Evolutionary conservation across 2,797 vertebrate genomes (phyloP).

Genomic region (Chanos chanos): DNA sequence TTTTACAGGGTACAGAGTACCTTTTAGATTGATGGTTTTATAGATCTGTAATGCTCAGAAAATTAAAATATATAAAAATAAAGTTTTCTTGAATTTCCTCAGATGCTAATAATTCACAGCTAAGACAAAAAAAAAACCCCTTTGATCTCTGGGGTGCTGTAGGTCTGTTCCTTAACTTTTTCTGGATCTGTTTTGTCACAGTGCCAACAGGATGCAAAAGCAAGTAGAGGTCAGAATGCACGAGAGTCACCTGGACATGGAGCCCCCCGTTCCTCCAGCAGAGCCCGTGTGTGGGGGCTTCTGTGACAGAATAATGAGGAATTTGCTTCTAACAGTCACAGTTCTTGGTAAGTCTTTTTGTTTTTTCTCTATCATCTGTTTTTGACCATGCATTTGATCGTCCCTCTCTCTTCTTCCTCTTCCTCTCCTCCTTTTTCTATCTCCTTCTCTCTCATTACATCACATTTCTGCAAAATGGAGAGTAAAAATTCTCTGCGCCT

Average conservation of each 20-base stretch:
- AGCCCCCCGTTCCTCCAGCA: slow-evolving; percentile 58
- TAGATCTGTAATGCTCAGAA: neutral
- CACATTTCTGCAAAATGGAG: too few species aligned
- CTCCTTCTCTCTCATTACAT: too few species aligned
- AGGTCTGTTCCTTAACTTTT: too few species aligned
- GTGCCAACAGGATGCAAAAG: slow-evolving; percentile 80
- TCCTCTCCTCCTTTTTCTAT: too few species aligned
- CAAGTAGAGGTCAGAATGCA: slow-evolving; percentile 95
- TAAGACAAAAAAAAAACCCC: neutral
- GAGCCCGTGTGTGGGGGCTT: slow-evolving; percentile 68
- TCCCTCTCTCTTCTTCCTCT: too few species aligned
- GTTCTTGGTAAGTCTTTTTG: slow-evolving; percentile 77
- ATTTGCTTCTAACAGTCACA: slow-evolving; percentile 91
- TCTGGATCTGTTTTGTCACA: too few species aligned
- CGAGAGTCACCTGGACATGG: slow-evolving; percentile 81
- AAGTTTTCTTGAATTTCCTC: neutral
- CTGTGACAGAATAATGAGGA: slow-evolving; percentile 84
- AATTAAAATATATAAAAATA: neutral
- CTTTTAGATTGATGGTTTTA: too few species aligned
- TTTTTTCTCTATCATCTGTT: neutral
- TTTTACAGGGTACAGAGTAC: too few species aligned
- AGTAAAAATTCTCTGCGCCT: too few species aligned
- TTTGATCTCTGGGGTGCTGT: neutral
- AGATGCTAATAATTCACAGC: neutral
- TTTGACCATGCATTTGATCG: too few species aligned